These are phyloP conservation scores for Mesocricetus auratus DNA, from an alignment of 2,113 vertebrate species.

Conservation along the genomic window DNA sequence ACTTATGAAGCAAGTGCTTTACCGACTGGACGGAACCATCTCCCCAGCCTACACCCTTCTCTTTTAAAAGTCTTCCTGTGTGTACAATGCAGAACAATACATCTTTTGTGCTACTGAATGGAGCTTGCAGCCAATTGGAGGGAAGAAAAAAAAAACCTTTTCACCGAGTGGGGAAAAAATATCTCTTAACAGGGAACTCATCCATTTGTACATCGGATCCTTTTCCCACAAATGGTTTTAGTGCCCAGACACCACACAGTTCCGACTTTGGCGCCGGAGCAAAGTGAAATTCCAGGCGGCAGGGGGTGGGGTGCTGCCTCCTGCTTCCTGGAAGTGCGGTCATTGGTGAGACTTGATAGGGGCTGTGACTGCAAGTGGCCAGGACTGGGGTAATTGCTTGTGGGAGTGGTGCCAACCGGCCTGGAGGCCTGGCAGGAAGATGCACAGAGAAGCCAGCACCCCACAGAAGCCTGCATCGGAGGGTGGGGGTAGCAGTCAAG, in stretches of 20 bases:
- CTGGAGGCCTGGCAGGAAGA: fast-evolving
- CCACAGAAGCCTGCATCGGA: background rate
- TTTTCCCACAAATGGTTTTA: conserved; percentile 71
- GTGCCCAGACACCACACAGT: background rate
- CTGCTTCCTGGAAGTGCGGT: conserved; percentile 73
- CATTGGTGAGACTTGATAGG: background rate
- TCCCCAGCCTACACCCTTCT: background rate
- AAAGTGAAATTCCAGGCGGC: conserved; percentile 80
- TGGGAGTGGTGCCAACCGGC: background rate
- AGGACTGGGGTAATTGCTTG: conserved; percentile 25
- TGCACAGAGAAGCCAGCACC: fast-evolving
- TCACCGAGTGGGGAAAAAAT: conserved; percentile 32
- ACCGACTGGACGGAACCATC: background rate
- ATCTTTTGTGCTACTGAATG: conserved; percentile 52
- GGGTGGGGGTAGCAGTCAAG: background rate
- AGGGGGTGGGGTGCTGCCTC: background rate
- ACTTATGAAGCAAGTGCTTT: background rate
- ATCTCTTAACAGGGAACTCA: conserved; percentile 14
- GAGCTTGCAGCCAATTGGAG: conserved; percentile 6
- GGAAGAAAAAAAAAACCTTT: conserved; percentile 44
- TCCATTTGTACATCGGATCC: conserved; percentile 60
- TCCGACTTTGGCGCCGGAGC: conserved; percentile 55
- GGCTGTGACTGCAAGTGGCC: conserved; percentile 54
- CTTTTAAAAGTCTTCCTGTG: background rate
- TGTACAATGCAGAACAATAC: background rate